Conservation (phyloP, 2,113 vertebrate species). For the Leiothrix lutea region DNA sequence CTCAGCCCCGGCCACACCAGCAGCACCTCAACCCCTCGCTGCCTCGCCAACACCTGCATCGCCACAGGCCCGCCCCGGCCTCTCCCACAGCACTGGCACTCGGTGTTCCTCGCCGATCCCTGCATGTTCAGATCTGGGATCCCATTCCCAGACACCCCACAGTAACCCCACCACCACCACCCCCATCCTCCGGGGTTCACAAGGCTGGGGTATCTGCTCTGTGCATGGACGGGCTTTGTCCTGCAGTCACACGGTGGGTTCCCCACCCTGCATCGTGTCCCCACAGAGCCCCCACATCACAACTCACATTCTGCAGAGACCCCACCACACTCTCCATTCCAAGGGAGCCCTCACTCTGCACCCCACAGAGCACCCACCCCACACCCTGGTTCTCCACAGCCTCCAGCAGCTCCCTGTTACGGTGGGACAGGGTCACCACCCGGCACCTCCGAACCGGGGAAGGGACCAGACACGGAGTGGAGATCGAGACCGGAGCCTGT, state of each 20-base stretch:
- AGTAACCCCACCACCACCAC: rapidly evolving
- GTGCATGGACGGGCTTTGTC: rapidly evolving
- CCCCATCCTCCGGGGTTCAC: rapidly evolving
- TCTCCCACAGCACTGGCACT: not conserved
- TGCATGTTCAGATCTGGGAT: rapidly evolving
- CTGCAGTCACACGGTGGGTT: too few species aligned
- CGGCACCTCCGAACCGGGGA: not conserved
- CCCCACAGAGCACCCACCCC: not conserved
- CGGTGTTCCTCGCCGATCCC: rapidly evolving
- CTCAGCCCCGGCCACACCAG: not conserved
- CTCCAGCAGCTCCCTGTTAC: not conserved
- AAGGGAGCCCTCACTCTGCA: not conserved
- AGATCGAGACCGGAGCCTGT: not conserved
- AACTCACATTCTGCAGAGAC: too few species aligned
- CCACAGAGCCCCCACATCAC: too few species aligned
- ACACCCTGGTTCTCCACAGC: not conserved
- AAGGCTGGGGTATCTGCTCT: rapidly evolving
- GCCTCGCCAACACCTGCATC: not conserved
- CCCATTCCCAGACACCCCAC: not conserved
- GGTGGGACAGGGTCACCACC: rapidly evolving
- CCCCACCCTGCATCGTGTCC: too few species aligned
- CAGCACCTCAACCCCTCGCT: not conserved
- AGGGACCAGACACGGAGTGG: not conserved
- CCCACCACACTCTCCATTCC: rapidly evolving
- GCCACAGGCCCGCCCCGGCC: not conserved